phyloP scores from a whole-genome alignment of 2,797 vertebrate species.

The Jordanella pulchra region DNA sequence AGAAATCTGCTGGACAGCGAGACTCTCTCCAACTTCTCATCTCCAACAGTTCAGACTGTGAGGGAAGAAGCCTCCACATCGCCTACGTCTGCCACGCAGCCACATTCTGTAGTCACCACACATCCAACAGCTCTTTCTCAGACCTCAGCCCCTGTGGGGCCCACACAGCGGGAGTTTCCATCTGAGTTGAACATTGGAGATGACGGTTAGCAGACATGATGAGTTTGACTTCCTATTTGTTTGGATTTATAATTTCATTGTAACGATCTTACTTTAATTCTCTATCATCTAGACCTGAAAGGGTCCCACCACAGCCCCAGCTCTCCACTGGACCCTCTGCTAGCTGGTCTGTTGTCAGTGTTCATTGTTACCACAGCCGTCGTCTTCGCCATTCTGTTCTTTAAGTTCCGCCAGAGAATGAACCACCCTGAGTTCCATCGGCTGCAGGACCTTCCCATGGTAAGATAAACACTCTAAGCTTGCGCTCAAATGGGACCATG shows the following conservation, averaged over 20 bases:
- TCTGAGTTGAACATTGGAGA: constrained; percentile 78
- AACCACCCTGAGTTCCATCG: constrained; percentile 87
- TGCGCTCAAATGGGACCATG: not conserved
- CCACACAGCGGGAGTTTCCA: constrained; percentile 49
- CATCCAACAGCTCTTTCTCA: constrained; percentile 10
- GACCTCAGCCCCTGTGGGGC: constrained; percentile 41
- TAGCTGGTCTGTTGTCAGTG: constrained; percentile 85
- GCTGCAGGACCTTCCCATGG: constrained; percentile 91
- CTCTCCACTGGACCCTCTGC: constrained; percentile 81
- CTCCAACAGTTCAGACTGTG: constrained; percentile 32
- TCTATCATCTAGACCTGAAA: constrained; percentile 52
- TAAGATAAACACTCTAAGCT: constrained; percentile 53
- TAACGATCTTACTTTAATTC: not conserved
- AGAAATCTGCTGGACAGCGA: constrained; percentile 25
- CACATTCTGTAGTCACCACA: constrained; percentile 25
- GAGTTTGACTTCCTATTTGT: not conserved
- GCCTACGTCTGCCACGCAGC: constrained; percentile 17
- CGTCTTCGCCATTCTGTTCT: constrained; percentile 84
- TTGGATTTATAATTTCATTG: not conserved
- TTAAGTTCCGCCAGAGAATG: constrained; percentile 83
- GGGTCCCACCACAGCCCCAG: constrained; percentile 26
- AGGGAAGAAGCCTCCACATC: constrained; percentile 24
- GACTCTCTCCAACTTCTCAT: constrained; percentile 49
- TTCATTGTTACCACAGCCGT: constrained; percentile 85
- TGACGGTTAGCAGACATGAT: constrained; percentile 63